Evolutionary conservation across 2,888 invertebrate species (phyloP), one percentile per base, ranked within the genome.

Genomic region (Sarcophaga caerulescens): DNA sequence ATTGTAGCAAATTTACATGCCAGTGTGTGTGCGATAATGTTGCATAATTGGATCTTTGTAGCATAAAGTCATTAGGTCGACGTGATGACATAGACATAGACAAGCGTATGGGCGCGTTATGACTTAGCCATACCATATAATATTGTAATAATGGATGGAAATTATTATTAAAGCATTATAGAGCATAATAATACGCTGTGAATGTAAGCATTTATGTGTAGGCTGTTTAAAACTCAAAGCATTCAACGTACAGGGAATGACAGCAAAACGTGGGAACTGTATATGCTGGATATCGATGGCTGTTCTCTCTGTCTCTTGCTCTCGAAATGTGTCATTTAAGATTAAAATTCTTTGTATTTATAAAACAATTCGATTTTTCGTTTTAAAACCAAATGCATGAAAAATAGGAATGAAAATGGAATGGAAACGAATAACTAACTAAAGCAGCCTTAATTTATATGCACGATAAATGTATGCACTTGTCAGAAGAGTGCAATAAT

Each of bases 51-150:
- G 79, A 84, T 84, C 75, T 84, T 84, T 80, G 84, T 75, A 84
- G 79, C 79, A 84, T 84, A 80, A 84, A 84, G 84, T 84, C 84
- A 84, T 84, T 84, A 84, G 84, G 84, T 84, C 84, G 84, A 84
- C 79, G 79, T 84, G 84, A 84, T 76, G 79, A 84, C 84, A 80
- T 23, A 84, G 84, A 80, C 79, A 35, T 35, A 35, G 52, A 52
- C 17, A 4, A 2, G 84, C 70, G 65, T 80, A 84, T 84, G 79
- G 84, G 84, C 84, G 84, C 70, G 70, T 6, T 17, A 75, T 80
- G 75, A 65, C 75, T 75, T 47, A 84, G 60, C 60, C 60, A 80
- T 76, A 76, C 79, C 79, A 70, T 60, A 84, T 59, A 79, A 84
- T 80, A 35, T 8, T 35, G 35, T 35, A 47, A 52, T 52, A 84